phyloP scores from a whole-genome alignment of 2,888 invertebrate species.

The Clanis bilineata region DNA sequence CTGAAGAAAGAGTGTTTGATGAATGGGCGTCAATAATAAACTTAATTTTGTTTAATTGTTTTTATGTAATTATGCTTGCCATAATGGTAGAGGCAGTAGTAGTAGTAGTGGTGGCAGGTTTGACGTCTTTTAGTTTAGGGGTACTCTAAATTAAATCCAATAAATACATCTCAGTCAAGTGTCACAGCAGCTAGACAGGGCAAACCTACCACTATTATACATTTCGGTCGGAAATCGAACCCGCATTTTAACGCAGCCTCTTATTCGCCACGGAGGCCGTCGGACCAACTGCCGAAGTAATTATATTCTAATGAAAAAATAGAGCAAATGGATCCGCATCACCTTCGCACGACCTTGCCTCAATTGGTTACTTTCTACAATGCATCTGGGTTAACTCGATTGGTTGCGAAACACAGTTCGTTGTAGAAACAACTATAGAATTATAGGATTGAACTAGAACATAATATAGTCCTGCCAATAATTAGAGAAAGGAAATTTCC shows the following conservation, averaged over 20 bases:
- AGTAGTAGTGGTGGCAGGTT: too few relatives aligned
- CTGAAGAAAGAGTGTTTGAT: not conserved
- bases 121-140: too few relatives aligned
- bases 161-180: too few relatives aligned
- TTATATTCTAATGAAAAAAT: constrained; percentile 9
- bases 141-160: too few relatives aligned
- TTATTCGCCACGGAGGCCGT: not conserved
- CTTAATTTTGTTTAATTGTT: not conserved
- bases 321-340: constrained; percentile 5
- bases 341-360: constrained; percentile 18
- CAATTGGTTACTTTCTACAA: constrained; percentile 19
- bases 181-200: too few relatives aligned
- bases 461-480: too few relatives aligned
- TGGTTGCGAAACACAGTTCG: constrained; percentile 16
- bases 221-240: too few relatives aligned
- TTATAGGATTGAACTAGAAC: not conserved
- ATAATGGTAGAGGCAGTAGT: too few relatives aligned
- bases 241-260: not conserved
- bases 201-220: too few relatives aligned
- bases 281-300: not conserved
- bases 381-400: constrained; percentile 22
- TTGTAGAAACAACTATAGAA: constrained; percentile 4
- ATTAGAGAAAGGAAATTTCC: too few relatives aligned
- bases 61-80: too few relatives aligned
- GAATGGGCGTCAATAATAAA: not conserved